Percentiles rank a stretch among this genome's conserved stretches.
phyloP scores from a whole-genome alignment of 92 coral and sea anemone species.

The Epizoanthus stellaris region DNA sequence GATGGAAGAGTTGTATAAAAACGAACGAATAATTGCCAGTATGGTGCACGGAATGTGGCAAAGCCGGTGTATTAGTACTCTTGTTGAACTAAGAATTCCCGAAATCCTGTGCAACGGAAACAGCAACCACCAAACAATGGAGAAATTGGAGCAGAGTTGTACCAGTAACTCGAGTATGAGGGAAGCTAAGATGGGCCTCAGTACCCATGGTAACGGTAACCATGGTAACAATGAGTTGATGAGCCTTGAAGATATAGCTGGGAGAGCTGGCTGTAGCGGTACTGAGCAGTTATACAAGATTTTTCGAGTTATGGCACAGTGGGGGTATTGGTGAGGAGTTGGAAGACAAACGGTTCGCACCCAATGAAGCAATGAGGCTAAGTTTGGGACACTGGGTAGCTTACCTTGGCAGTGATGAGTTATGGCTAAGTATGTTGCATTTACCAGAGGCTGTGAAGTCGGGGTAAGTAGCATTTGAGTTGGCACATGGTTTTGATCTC shows the following conservation, averaged over 20 bases:
- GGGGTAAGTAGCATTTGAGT: not conserved
- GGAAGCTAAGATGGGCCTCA: not conserved
- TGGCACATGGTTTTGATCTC: not conserved
- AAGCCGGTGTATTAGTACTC: not conserved
- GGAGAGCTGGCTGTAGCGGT: not conserved
- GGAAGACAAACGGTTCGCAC: not conserved
- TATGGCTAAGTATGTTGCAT: not conserved
- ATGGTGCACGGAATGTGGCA: constrained; percentile 2
- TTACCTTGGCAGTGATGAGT: not conserved
- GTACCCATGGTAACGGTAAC: not conserved
- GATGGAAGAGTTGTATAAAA: not conserved
- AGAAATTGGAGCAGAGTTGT: not conserved
- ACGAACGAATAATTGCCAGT: not conserved
- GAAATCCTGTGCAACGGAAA: not conserved
- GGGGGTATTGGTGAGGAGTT: not conserved
- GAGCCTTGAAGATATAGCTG: constrained; percentile 2
- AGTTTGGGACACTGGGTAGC: constrained; percentile 1
- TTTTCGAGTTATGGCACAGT: not conserved
- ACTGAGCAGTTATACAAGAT: not conserved
- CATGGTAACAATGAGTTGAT: not conserved
- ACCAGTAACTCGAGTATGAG: not conserved
- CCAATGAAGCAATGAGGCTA: not conserved
- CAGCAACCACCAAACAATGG: not conserved
- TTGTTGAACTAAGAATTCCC: not conserved
- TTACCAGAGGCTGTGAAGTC: constrained; percentile 2